Conservation (phyloP, 1,140 invertebrate genomes). For the Panonychus citri region DNA sequence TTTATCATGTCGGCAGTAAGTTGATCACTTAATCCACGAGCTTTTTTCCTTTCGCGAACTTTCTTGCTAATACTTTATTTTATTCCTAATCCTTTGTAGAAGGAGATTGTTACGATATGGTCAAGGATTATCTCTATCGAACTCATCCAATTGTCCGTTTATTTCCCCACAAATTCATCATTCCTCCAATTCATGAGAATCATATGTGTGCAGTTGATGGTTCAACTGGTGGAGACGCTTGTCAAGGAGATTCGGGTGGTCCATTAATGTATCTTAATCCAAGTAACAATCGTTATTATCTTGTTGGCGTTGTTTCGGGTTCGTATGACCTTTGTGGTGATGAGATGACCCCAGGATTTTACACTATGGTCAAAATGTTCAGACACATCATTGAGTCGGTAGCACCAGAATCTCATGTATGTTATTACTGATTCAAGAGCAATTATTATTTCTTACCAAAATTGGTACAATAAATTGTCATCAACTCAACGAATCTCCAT, state of each 20-base stretch:
- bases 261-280: neutral
- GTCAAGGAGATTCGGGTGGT: slow-evolving; percentile 1
- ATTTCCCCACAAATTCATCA: neutral
- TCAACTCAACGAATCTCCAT: no score
- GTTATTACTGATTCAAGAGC: neutral
- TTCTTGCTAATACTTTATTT: no score
- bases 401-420: neutral
- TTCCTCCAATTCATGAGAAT: neutral
- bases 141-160: neutral
- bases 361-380: neutral
- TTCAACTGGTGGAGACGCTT: neutral
- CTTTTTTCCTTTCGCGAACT: no score
- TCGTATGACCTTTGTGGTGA: neutral
- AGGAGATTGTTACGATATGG: neutral
- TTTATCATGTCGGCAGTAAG: neutral
- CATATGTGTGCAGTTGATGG: neutral
- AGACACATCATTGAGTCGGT: neutral
- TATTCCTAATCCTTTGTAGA: neutral
- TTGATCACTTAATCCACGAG: neutral
- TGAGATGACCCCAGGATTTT: neutral
- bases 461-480: no score
- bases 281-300: neutral
- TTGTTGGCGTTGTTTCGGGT: neutral
- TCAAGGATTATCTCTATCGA: neutral
- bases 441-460: no score